These are phyloP conservation scores for Diplogasteroides magnus DNA, from an alignment of 1,140 invertebrate genomes.

Conservation along the genomic window DNA sequence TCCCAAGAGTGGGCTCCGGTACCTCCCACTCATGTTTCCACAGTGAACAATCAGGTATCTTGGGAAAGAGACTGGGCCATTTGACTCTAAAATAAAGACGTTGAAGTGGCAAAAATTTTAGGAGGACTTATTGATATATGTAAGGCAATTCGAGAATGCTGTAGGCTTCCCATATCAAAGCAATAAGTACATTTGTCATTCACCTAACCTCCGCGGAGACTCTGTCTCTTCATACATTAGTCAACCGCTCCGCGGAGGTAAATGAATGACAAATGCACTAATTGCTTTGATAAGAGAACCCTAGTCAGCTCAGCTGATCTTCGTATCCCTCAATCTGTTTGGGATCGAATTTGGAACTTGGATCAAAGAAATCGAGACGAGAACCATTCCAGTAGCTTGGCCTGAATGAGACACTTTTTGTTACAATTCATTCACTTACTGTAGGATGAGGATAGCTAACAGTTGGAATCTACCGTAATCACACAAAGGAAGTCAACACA, in stretches of 20 bases:
- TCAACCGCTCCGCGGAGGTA: no score
- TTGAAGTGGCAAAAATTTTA: no score
- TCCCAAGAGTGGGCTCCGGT: no score
- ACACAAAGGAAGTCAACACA: slow-evolving; percentile 4
- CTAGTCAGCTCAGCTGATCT: not conserved
- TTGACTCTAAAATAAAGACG: not conserved
- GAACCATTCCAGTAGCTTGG: not conserved
- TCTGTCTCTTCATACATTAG: no score
- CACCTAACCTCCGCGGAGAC: no score
- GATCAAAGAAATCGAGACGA: not conserved
- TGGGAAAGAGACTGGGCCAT: not conserved
- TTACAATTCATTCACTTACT: not conserved
- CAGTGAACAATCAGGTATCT: not conserved
- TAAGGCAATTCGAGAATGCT: no score
- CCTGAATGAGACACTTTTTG: not conserved
- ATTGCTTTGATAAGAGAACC: no score
- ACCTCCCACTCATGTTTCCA: not conserved
- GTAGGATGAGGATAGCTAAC: not conserved
- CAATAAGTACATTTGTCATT: no score
- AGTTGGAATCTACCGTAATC: not conserved
- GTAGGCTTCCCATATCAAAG: no score
- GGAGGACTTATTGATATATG: no score
- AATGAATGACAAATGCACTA: no score
- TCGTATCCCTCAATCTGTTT: not conserved
- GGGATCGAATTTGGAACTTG: not conserved